Conservation (phyloP, 2,113 vertebrate genomes). For the Tyrannus savana region DNA sequence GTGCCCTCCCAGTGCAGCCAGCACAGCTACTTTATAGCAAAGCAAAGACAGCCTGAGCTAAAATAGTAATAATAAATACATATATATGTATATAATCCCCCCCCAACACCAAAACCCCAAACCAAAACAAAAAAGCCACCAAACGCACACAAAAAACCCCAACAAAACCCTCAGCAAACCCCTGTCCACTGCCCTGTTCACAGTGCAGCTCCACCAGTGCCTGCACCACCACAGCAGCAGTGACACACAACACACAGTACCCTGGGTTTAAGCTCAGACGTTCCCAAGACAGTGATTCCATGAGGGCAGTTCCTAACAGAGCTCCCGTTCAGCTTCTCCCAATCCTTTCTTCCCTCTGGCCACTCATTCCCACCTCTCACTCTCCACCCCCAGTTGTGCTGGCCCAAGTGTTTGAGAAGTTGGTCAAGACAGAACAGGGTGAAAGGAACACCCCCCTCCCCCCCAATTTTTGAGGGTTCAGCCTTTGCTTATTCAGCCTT, state of each 20-base stretch:
- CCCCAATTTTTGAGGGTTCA: neutral
- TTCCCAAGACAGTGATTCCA: neutral
- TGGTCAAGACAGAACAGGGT: neutral
- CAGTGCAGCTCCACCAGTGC: neutral
- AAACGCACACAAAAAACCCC: neutral
- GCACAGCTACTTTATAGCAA: neutral
- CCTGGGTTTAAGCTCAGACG: neutral
- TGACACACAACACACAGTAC: neutral
- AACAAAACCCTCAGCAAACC: neutral
- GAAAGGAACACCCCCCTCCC: neutral
- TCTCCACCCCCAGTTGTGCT: neutral
- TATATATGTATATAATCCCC: neutral
- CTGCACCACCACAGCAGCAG: neutral
- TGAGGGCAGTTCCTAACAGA: neutral
- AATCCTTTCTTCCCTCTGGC: neutral
- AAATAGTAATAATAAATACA: neutral
- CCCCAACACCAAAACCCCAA: neutral
- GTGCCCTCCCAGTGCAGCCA: neutral
- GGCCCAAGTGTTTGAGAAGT: neutral
- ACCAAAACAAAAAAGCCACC: neutral
- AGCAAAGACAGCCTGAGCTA: neutral
- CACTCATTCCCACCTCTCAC: neutral
- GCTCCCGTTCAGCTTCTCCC: neutral
- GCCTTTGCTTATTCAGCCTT: neutral
- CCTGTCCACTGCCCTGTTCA: neutral